Conservation (phyloP, 1,140 invertebrate genomes). For the Drosophila oshimai region DNA sequence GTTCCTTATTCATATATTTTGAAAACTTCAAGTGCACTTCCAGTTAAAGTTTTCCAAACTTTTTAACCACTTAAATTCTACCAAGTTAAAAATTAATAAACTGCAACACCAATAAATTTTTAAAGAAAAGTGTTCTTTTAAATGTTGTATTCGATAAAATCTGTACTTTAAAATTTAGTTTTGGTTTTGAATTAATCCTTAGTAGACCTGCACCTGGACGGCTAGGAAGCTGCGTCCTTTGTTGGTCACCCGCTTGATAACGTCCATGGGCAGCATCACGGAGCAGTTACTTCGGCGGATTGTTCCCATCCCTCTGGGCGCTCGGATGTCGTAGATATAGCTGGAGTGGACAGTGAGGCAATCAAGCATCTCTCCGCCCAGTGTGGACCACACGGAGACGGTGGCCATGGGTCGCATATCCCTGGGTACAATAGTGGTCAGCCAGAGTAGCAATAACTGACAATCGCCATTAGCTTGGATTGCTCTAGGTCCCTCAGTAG, state of each 20-base stretch:
- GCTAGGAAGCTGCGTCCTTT: slow-evolving; percentile 39
- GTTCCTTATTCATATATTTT: too few relatives aligned
- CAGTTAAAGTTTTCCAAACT: too few relatives aligned
- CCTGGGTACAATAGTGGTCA: slow-evolving; percentile 38
- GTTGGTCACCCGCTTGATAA: slow-evolving; percentile 35
- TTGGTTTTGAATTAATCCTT: neutral
- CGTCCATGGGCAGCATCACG: slow-evolving; percentile 26
- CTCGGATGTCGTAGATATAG: slow-evolving; percentile 51
- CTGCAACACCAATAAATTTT: neutral
- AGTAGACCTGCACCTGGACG: slow-evolving; percentile 48
- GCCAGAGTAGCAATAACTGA: slow-evolving; percentile 53
- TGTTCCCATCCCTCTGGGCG: neutral
- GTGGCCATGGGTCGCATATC: slow-evolving; percentile 21
- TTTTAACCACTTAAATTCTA: too few relatives aligned
- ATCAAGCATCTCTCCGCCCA: neutral
- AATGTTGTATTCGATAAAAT: neutral
- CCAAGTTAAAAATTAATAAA: too few relatives aligned
- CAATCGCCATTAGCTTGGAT: neutral
- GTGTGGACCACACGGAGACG: slow-evolving; percentile 48
- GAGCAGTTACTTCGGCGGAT: slow-evolving; percentile 35
- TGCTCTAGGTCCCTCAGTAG: too few relatives aligned
- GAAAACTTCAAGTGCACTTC: neutral
- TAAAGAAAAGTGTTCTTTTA: neutral
- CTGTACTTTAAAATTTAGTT: neutral
- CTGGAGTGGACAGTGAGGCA: slow-evolving; percentile 29